Base-by-base conservation (phyloP, 2,888 invertebrate species). In the Polyommatus iphigenia region DNA sequence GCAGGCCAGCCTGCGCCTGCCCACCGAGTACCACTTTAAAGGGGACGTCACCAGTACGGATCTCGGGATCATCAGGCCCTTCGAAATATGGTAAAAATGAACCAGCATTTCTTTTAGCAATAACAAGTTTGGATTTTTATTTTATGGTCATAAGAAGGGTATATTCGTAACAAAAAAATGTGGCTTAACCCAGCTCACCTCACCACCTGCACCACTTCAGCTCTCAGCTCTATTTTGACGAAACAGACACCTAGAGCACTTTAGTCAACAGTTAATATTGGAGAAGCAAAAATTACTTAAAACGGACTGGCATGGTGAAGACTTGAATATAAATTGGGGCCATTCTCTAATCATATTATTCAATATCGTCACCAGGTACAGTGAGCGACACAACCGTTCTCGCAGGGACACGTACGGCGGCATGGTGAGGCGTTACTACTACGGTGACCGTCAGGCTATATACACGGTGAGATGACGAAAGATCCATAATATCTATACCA, bases 381-480 rank as follows among this genome's bases (percentile, higher is more conserved):
- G 83, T 54, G 80, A 78, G 0, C 80, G 84, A 0, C 3, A 81
- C 18, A 86, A 86, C 36, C 82, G 83, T 0, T 88, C 87, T 0
- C 85, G 89, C 0, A 79, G 84, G 0, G 88, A 88, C 50, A 82
- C 76, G 57, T 84, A 82, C 20, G 84, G 81, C 0, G 88, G 88
- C 0, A 80, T 79, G 0, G 83, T 83, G 3, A 84, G 82, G 77
- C 81, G 79, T 1, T 89, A 81, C 36, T 86, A 83, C 76, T 46
- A 41, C 20, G 29, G n/a, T n/a, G 18, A 78, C 84, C 7, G 82
- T 78, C 8, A 82, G 78, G 0, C 81, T 78, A 10, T 80, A 78
- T 1, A 50, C 32, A 46, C 29, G 46, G n/a, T 71, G 2, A 32
- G 32, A 32, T 32, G 32, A 24, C 24, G 24, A 24, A n/a, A n/a